Base-by-base conservation (phyloP, 2,888 invertebrate species). In the Andrena bucephala region DNA sequence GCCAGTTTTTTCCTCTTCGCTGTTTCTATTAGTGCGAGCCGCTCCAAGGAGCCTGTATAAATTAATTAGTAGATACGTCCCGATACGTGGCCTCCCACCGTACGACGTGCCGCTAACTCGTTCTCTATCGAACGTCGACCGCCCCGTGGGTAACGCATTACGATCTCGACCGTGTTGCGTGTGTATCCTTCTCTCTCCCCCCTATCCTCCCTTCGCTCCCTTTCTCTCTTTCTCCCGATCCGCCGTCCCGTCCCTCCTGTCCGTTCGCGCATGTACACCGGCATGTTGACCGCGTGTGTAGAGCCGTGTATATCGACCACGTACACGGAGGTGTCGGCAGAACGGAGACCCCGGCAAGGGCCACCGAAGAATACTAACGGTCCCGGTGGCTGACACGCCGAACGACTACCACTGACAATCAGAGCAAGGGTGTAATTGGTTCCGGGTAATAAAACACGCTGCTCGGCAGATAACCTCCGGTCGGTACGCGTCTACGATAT, bases 11-110 rank as follows among this genome's bases (percentile, higher is more conserved):
- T 71, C 72, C 84, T 50, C 69, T 16, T 62, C 73, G 77, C 63
- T 80, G 88, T 89, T 87, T 87, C 87, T 87, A 89, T 87, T 87
- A 89, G 87, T 89, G 85, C 78, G 78, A 83, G 74, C 85, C 87
- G 78, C 78, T 87, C 87, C 81, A 77, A 72, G 77, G 84, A 77
- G 81, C 77, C 81, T 83, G 85, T 86, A 83, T 85, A 85, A 90
- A 90, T 90, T 90, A 88, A 90, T 90, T 87, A 89, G 84, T 86
- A 88, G 88, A 88, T 88, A 89, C 85, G 87, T 85, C 88, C 82
- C 73, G 88, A 89, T 88, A 88, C 84, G 82, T 62, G 86, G 82
- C 85, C 88, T 87, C 84, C 86, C 88, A 89, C 87, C 88, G 87
- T 85, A 89, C 86, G 87, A 88, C 85, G 85, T 78, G 90, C 89